Percentiles rank a stretch among this genome's conserved stretches.
phyloP scores from a whole-genome alignment of 2,888 invertebrate species.

The Drosophila antonietae region DNA sequence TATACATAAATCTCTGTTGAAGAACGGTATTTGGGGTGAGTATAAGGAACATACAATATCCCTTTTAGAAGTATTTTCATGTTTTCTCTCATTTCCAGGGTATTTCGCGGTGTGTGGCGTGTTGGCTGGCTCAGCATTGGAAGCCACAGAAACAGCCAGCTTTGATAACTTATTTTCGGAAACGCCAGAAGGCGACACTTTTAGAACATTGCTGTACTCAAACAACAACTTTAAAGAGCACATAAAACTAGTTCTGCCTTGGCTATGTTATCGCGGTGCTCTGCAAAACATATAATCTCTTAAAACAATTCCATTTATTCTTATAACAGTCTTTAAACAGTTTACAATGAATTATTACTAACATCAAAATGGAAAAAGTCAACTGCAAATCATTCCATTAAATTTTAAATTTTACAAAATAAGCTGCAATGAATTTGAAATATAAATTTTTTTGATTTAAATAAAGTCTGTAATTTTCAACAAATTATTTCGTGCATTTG shows the following conservation, averaged over 20 bases:
- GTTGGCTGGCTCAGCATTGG: conserved; percentile 37
- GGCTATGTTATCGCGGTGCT: conserved; percentile 58
- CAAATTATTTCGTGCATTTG: background rate
- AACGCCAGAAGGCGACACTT: conserved; percentile 29
- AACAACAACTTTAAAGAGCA: conserved; percentile 33
- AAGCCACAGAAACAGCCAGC: conserved; percentile 32
- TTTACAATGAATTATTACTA: background rate
- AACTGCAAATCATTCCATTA: background rate
- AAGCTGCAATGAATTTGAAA: no score
- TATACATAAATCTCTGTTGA: conserved; percentile 70
- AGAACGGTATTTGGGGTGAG: conserved; percentile 69
- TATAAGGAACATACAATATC: background rate
- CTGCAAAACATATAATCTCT: conserved; percentile 61
- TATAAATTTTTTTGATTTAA: no score
- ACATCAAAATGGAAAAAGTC: background rate
- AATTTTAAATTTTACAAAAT: background rate
- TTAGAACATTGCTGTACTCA: conserved; percentile 34
- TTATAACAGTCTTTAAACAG: background rate
- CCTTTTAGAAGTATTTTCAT: no score
- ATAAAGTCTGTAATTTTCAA: no score
- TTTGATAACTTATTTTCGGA: conserved; percentile 48
- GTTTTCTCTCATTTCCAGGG: conserved; percentile 18
- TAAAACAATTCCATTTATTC: conserved; percentile 30
- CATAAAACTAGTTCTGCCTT: conserved; percentile 37
- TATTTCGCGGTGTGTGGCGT: conserved; percentile 38